Evolutionary conservation across 2,888 invertebrate genomes (phyloP), one percentile per base, ranked within the genome.

Genomic region (Litoditis marina): DNA sequence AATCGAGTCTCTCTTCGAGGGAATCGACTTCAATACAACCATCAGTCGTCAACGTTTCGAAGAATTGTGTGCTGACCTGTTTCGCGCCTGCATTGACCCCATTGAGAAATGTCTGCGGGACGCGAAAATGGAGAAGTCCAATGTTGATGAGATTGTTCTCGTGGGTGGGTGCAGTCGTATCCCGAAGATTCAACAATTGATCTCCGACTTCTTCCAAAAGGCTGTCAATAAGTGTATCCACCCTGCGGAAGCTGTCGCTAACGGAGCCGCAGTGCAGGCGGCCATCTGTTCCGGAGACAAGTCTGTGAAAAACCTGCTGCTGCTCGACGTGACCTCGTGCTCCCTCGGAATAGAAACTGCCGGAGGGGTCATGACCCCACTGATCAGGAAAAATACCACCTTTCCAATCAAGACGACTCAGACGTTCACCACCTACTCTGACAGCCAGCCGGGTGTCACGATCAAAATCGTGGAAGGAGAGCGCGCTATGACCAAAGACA

Each of bases 1-100:
- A 87, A 94, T 95, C 73, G 94, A 95, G 84, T 93, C 94, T 0
- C 88, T 95, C 61, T 92, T 88, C 80, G 94, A 95, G 84, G 94
- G 94, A 68, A 90, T 92, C 75, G 95, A 98, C 84, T 95, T 93
- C 87, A 93, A 93, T 86, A 92, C 94, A 0, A 91, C 90, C 55
- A 91, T 96, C 83, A 94, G 94, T n/a, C 88, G 94, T 79, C 94
- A 94, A 63, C 89, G 94, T 81, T 98, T 98, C 85, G 96, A 98
- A 85, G 95, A 96, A 84, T 87, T 98, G 82, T 92, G 92, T 84
- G 91, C 92, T 8, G 95, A 96, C 85, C 87, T 96, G 74, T 95
- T 96, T 90, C 88, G 94, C 73, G 90, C 90, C 66, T 95, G 94
- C 67, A 89, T 96, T 88, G 93, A 94, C 82, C 94, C 94, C 3